A percentile compares a stretch with the other conserved stretches of the same genome.
phyloP scores from a whole-genome alignment of 2,113 vertebrate species.

The Cervus canadensis region DNA sequence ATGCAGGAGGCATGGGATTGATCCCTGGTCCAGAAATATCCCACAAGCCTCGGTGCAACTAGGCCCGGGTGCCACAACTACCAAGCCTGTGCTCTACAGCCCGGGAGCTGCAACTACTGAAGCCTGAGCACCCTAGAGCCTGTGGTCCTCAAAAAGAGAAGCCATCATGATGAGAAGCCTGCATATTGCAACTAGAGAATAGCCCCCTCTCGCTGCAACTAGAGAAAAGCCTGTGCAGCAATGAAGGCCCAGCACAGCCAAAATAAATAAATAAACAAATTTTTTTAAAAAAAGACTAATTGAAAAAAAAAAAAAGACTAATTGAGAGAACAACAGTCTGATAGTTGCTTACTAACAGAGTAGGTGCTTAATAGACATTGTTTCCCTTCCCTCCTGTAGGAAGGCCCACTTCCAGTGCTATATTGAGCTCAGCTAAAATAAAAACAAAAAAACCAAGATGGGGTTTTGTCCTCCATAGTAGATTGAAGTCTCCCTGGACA shows the following conservation, averaged over 20 bases:
- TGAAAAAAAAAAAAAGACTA: not conserved
- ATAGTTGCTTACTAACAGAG: not conserved
- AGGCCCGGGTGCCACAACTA: not conserved
- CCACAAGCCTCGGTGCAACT: not conserved
- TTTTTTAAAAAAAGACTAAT: not conserved
- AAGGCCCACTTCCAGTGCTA: not conserved
- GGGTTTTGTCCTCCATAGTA: not conserved
- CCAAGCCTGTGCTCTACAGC: not conserved
- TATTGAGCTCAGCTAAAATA: not conserved
- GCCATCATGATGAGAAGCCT: not conserved
- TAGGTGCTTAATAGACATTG: not conserved
- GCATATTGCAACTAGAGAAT: not conserved
- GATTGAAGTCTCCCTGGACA: not conserved
- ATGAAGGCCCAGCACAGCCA: not conserved
- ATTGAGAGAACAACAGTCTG: not conserved
- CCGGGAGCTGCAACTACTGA: not conserved
- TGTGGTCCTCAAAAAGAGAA: not conserved
- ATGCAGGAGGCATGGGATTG: not conserved
- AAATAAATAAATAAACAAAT: not conserved
- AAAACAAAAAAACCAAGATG: not conserved
- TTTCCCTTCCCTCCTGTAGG: not conserved
- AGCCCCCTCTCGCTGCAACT: rapidly evolving
- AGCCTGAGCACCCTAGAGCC: not conserved
- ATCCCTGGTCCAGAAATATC: not conserved
- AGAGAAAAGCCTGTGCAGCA: not conserved